Percentiles rank a stretch among this genome's conserved stretches.
Evolutionary conservation across 2,113 vertebrate species (phyloP).

Genomic region (Tragelaphus scriptus): DNA sequence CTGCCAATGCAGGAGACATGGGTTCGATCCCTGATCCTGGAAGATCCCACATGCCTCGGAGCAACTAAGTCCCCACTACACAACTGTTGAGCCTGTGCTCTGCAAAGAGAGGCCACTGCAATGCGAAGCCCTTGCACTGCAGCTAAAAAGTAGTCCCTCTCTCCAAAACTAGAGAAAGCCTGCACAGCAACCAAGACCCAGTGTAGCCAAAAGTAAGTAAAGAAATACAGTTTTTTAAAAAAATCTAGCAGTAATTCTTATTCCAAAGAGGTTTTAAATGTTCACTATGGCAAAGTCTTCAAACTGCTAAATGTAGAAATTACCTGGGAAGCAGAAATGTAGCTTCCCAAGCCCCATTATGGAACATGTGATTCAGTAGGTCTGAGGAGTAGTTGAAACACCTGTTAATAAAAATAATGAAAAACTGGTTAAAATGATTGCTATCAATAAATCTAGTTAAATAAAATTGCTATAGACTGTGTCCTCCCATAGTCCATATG

Average conservation of each 20-base stretch:
- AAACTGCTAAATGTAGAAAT: not conserved
- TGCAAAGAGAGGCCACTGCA: not conserved
- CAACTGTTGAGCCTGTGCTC: not conserved
- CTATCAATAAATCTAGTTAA: not conserved
- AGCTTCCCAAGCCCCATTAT: not conserved
- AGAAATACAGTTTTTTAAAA: not conserved
- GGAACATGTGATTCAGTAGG: not conserved
- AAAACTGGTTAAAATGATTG: not conserved
- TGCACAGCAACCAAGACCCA: not conserved
- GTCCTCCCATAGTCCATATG: not conserved
- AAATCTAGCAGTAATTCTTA: not conserved
- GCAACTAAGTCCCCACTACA: not conserved
- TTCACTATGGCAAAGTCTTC: not conserved
- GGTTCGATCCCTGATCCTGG: not conserved
- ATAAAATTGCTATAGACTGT: not conserved
- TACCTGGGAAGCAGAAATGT: not conserved
- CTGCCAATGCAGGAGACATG: not conserved
- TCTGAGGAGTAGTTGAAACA: not conserved
- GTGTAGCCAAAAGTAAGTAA: not conserved
- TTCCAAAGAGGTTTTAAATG: not conserved
- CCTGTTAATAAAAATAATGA: conserved; percentile 12
- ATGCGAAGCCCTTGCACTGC: not conserved
- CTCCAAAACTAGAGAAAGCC: not conserved
- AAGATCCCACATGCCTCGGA: not conserved
- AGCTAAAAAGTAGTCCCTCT: not conserved